phyloP scores from a whole-genome alignment of 2,113 vertebrate genomes.

The Poeciliopsis turrubarensis region DNA sequence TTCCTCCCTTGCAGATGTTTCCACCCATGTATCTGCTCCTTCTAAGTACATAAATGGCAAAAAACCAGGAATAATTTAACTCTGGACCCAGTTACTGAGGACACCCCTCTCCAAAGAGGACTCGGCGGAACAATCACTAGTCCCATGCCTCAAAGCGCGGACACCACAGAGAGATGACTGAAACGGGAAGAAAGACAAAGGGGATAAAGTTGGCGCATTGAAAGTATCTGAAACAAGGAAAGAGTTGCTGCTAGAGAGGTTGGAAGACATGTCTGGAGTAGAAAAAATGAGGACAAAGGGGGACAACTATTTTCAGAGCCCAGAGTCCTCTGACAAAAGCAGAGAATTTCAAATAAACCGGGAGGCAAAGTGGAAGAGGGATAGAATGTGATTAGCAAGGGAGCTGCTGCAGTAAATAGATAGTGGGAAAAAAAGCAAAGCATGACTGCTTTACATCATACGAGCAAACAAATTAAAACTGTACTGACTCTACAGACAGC shows the following conservation, averaged over 20 bases:
- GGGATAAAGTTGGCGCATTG: constrained; percentile 1
- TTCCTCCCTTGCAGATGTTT: background rate
- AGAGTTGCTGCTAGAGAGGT: background rate
- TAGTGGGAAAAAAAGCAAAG: constrained; percentile 57
- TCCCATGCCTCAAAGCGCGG: constrained; percentile 20
- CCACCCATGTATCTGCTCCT: background rate
- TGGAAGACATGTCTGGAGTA: background rate
- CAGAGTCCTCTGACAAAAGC: background rate
- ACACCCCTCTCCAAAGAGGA: constrained; percentile 18
- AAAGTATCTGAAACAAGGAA: background rate
- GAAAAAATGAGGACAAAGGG: background rate
- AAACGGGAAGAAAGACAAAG: constrained; percentile 6
- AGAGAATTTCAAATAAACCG: background rate
- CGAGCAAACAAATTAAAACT: constrained; percentile 57
- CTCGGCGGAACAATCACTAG: background rate
- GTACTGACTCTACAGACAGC: background rate
- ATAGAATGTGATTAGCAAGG: constrained; percentile 45
- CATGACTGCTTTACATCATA: constrained; percentile 30
- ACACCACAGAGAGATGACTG: background rate
- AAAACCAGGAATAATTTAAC: constrained; percentile 16
- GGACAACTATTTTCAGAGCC: constrained; percentile 3
- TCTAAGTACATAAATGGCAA: background rate
- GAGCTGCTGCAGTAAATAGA: constrained; percentile 60
- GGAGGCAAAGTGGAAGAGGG: constrained; percentile 27
- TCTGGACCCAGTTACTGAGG: background rate